Base-by-base conservation (phyloP, 2,797 vertebrate genomes). In the Taenioides sp. region DNA sequence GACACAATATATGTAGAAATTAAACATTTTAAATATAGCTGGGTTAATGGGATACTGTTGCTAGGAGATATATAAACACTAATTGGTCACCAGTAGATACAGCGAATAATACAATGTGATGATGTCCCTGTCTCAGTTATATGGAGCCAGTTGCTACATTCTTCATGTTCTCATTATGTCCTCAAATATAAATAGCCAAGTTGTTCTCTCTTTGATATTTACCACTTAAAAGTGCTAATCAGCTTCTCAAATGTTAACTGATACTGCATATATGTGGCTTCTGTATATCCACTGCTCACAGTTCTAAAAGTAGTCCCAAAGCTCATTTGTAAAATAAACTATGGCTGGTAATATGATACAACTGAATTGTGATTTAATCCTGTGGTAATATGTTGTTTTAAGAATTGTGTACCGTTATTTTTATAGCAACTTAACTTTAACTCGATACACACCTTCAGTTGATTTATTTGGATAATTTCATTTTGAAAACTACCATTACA, bases 21-120 rank as follows among this genome's bases (percentile, higher is more conserved):
- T 63, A 62, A 71, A 3, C 27, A 17, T 37, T 66, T 49, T 25
- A 47, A 72, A 61, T 65, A 57, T 40, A 2, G 62, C 25, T 10
- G 2, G 0, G 47, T 66, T 76, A 23, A 12, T 12, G 6, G 27
- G 34, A 49, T 22, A 34, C 58, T 69, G 74, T 84, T 86, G 80
- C 77, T 76, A 60, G 5, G 72, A 80, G 65, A 87, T 72, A 61
- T 14, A 57, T 3, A 25, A 57, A 57, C 0, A 2, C 11, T 57
- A 57, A 57, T 57, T 57, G 11, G 54, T 4, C 11, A n/a, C 54
- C 22, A 23, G 22, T 11, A 14, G 54, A 23, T 57, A 11, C 22
- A 12, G 22, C 4, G 9, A 22, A 23, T 57, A 11, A 11, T 14
- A 23, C 22, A 23, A 25, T 25, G 11, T 57, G 54, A 57, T 23